phyloP scores from a whole-genome alignment of 2,113 vertebrate genomes.

The Phyllopteryx taeniolatus region DNA sequence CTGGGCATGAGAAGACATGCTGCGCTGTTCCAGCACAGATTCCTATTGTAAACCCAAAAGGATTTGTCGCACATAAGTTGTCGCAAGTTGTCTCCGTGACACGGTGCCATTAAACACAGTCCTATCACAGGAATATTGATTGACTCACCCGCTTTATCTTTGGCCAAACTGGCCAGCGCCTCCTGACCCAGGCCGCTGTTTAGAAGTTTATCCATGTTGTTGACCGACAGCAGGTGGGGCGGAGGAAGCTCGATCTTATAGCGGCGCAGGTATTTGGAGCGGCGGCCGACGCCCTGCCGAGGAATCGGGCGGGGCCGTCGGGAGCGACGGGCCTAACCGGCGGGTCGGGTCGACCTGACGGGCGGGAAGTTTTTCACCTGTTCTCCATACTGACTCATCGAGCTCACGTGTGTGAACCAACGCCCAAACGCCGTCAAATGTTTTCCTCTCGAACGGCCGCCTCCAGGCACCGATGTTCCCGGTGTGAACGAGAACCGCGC shows the following conservation, averaged over 20 bases:
- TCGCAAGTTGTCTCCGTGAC: not conserved
- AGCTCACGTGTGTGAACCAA: not conserved
- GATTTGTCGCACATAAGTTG: not conserved
- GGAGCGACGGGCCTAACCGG: not conserved
- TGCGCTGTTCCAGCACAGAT: too few species aligned
- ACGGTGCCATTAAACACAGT: not conserved
- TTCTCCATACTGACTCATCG: not conserved
- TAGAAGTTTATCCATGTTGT: not conserved
- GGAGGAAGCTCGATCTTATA: slow-evolving; percentile 2
- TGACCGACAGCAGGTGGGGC: too few species aligned
- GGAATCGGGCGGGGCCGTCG: slow-evolving; percentile 27
- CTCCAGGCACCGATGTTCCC: not conserved
- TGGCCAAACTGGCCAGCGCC: accelerated
- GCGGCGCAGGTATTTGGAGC: not conserved
- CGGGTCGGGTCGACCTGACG: not conserved
- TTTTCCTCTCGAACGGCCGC: not conserved
- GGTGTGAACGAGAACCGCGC: not conserved
- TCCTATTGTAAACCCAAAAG: not conserved
- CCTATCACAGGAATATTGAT: not conserved
- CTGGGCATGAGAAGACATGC: too few species aligned
- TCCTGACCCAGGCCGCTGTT: accelerated
- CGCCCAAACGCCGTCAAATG: not conserved
- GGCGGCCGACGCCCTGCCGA: slow-evolving; percentile 16
- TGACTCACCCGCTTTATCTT: slow-evolving; percentile 14
- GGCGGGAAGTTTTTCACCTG: not conserved